Percentiles rank a stretch among this genome's conserved stretches.
Conservation (phyloP, 2,888 invertebrate genomes). For the Laothoe populi region DNA sequence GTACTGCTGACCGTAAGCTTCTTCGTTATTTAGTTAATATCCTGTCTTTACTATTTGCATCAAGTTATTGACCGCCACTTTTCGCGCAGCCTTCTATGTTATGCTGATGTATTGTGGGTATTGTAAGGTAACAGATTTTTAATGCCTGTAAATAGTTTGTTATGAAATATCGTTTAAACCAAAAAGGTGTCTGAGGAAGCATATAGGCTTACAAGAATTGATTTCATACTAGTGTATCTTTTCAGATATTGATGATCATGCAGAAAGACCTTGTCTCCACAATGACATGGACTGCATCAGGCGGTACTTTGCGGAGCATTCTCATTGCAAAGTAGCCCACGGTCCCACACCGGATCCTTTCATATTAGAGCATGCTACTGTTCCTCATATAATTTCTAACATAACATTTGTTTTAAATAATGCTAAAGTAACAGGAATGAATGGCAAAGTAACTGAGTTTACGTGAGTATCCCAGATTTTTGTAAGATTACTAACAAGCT, state of each 20-base stretch:
- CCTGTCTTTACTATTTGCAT: no score
- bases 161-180: no score
- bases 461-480: constrained; percentile 39
- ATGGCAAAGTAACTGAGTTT: constrained; percentile 40
- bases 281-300: constrained; percentile 43
- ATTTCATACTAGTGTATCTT: no score
- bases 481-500: neutral
- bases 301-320: constrained; percentile 36
- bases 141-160: no score
- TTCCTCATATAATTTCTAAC: constrained; percentile 37
- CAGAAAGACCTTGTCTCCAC: constrained; percentile 37
- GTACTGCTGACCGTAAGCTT: no score
- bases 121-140: no score
- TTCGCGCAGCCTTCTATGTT: no score
- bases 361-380: constrained; percentile 27
- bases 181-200: no score
- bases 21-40: no score
- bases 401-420: constrained; percentile 34
- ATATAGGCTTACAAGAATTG: no score
- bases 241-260: constrained; percentile 4
- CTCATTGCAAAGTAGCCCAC: constrained; percentile 37
- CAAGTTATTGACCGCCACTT: no score
- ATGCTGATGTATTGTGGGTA: no score
- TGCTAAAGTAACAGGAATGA: constrained; percentile 38
- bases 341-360: constrained; percentile 41